A percentile compares a stretch with the other conserved stretches of the same genome.
phyloP scores from a whole-genome alignment of 1,140 invertebrate genomes.

The Diorhabda sublineata region DNA sequence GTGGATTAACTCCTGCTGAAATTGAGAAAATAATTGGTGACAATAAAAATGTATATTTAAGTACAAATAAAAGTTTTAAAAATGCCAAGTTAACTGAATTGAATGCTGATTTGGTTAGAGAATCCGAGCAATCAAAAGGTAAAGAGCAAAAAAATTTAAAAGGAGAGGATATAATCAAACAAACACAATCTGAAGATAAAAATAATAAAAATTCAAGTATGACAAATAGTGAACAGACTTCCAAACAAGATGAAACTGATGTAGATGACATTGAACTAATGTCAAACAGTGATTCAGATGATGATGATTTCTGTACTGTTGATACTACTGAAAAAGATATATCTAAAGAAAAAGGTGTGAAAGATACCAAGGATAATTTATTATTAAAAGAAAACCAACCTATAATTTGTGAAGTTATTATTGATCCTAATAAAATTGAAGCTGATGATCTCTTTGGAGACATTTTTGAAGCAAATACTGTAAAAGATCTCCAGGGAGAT shows the following conservation, averaged over 20 bases:
- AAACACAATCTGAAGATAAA: background rate
- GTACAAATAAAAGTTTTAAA: background rate
- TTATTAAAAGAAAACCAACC: background rate
- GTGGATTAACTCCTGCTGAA: constrained; percentile 65
- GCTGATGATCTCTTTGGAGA: constrained; percentile 69
- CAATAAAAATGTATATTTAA: background rate
- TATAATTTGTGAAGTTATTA: constrained; percentile 39
- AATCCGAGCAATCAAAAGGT: background rate
- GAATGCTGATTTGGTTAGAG: background rate
- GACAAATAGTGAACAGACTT: too few relatives aligned
- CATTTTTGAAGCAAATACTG: constrained; percentile 49
- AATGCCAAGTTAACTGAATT: background rate
- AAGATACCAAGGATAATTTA: constrained; percentile 8
- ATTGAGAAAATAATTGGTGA: constrained; percentile 54
- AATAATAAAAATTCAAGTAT: background rate
- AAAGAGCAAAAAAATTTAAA: background rate
- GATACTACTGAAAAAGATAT: too few relatives aligned
- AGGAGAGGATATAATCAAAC: background rate
- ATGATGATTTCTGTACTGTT: background rate
- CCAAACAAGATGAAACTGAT: background rate
- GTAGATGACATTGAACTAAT: constrained; percentile 30
- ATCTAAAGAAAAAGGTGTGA: constrained; percentile 38
- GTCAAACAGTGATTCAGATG: constrained; percentile 26
- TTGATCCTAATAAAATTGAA: constrained; percentile 43
- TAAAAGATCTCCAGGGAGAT: background rate